Base-by-base conservation (phyloP, 2,797 vertebrate species). In the Rhinichthys osculus region DNA sequence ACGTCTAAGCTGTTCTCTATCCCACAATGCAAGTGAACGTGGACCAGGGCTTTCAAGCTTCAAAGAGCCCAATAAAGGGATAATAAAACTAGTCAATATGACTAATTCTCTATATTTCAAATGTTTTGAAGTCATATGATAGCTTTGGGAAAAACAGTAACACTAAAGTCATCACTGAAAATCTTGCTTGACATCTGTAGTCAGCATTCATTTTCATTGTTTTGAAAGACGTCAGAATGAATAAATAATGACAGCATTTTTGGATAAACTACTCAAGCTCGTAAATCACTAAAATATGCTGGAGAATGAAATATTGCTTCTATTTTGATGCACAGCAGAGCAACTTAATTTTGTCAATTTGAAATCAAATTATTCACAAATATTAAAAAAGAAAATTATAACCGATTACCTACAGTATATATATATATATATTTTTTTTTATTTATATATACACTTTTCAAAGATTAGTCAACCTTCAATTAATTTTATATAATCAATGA, bases 251-350 rank as follows among this genome's bases (percentile, higher is more conserved):
- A 62, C 38, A 14, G 21, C 33, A 42, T 44, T 69, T 69, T 69
- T 11, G 67, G 67, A 69, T 69, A 35, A 38, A 10, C 67, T 5
- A 27, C 19, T 62, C 14, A 50, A 23, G 9, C 27, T 66, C 11
- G 17, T 47, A 80, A 66, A 66, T 50, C 42, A 47, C 11, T 80
- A 66, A 67, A 80, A 50, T 50, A 33, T 50, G 42, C 19, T 50
- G 78, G 19, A 47, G 42, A 80, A 50, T 50, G 0, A 67, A 50
- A 64, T 40, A 38, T 30, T 19, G 8, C 62, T 78, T 44, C n/a
- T 42, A 27, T 78, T 19, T 11, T 62, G 35, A 59, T 59, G 35
- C 13, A 77, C 33, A 35, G 33, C 7, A 40, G 52, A 59, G 52
- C 23, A 3, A 27, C 54, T 78, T 57, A 23, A 27, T 23, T 16